Percentiles rank a stretch among this genome's conserved stretches.
phyloP scores from a whole-genome alignment of 2,888 invertebrate species.

The Myopa testacea region DNA sequence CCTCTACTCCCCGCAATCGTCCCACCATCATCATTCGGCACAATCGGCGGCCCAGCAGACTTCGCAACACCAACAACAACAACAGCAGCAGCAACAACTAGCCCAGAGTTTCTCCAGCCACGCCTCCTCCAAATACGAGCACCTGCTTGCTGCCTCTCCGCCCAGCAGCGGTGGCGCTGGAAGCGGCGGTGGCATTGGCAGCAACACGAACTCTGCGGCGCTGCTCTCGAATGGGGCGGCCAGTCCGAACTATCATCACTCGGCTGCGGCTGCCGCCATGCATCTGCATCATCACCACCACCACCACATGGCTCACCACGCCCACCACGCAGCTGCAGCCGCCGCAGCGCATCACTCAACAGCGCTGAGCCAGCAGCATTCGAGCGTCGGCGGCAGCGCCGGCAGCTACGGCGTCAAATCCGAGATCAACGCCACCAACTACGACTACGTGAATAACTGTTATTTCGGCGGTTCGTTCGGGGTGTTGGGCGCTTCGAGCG shows the following conservation, averaged over 20 bases:
- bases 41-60: constrained; percentile 21
- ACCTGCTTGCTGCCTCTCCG: constrained; percentile 50
- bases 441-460: constrained; percentile 68
- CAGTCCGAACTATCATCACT: constrained; percentile 61
- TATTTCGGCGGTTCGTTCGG: constrained; percentile 68
- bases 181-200: constrained; percentile 41
- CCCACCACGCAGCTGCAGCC: constrained; percentile 51
- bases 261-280: constrained; percentile 48
- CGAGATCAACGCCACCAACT: constrained; percentile 65
- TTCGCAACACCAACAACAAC: constrained; percentile 51
- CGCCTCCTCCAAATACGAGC: constrained; percentile 58
- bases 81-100: constrained; percentile 48
- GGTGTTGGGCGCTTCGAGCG: constrained; percentile 53
- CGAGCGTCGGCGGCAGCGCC: constrained; percentile 40
- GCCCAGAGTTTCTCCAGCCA: constrained; percentile 43
- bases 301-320: constrained; percentile 46
- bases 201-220: constrained; percentile 32
- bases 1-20: constrained; percentile 40
- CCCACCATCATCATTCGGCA: constrained; percentile 19
- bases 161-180: constrained; percentile 46
- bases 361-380: constrained; percentile 42
- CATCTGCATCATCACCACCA: constrained; percentile 47
- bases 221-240: constrained; percentile 58
- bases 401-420: constrained; percentile 59
- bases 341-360: constrained; percentile 50